A percentile compares a stretch with the other conserved stretches of the same genome.
Conservation (phyloP, 2,113 vertebrate genomes). For the Mixornis gularis region DNA sequence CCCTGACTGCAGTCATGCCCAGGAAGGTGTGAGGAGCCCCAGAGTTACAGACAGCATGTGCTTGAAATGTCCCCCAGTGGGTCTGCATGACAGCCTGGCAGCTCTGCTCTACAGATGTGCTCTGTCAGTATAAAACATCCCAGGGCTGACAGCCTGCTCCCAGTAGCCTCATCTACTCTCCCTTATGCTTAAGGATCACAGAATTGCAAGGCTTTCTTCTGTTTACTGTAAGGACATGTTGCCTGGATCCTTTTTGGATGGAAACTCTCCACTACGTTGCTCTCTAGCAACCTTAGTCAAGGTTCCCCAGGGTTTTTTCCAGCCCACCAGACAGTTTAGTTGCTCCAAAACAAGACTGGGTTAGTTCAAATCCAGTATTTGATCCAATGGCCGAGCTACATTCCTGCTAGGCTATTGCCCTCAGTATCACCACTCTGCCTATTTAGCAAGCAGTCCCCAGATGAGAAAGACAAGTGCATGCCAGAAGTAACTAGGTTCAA, state of each 20-base stretch:
- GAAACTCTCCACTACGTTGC: conserved; percentile 5
- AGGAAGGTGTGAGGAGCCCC: conserved; percentile 25
- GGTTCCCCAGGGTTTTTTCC: conserved; percentile 39
- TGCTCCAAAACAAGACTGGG: conserved; percentile 27
- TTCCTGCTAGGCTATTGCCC: neutral
- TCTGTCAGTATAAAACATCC: conserved; percentile 41
- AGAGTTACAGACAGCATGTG: neutral
- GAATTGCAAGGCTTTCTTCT: conserved; percentile 32
- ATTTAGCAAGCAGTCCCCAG: neutral
- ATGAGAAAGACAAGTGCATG: neutral
- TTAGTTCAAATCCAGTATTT: conserved; percentile 7
- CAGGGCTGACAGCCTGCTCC: conserved; percentile 13
- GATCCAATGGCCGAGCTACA: neutral
- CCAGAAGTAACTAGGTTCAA: conserved; percentile 6
- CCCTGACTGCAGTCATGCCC: neutral
- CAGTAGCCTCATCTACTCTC: conserved; percentile 13
- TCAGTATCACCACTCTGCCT: neutral
- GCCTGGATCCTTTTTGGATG: conserved; percentile 60
- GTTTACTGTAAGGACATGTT: conserved; percentile 53
- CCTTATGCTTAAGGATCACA: conserved; percentile 3
- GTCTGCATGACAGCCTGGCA: neutral
- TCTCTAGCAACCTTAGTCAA: conserved; percentile 56
- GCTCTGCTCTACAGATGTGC: conserved; percentile 31
- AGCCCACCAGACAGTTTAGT: conserved; percentile 17
- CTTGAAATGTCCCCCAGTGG: neutral